Evolutionary conservation across 2,113 vertebrate genomes (phyloP).

Genomic region (Malurus elegans): DNA sequence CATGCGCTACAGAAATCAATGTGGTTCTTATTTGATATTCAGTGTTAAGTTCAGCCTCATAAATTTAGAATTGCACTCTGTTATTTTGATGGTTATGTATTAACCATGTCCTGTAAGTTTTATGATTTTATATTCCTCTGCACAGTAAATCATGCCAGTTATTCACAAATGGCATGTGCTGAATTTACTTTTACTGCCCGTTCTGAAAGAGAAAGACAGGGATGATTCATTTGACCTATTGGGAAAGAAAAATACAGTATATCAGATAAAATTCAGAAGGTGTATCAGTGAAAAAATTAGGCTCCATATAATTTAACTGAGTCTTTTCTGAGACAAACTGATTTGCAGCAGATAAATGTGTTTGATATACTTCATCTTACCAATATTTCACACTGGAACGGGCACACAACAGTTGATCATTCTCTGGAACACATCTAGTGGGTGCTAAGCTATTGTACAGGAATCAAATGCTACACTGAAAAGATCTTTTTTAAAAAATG

Average conservation of each 20-base stretch:
- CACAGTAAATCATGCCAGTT: conserved; percentile 80
- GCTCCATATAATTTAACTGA: conserved; percentile 70
- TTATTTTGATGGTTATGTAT: conserved; percentile 89
- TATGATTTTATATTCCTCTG: conserved; percentile 80
- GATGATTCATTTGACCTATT: conserved; percentile 63
- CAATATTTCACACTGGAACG: conserved; percentile 22
- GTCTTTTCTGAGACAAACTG: conserved; percentile 57
- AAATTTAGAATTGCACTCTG: conserved; percentile 89
- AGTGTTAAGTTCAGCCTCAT: conserved; percentile 83
- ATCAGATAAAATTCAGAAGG: conserved; percentile 66
- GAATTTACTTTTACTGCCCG: conserved; percentile 68
- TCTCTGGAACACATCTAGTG: background rate
- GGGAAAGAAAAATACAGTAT: conserved; percentile 52
- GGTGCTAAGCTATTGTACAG: background rate
- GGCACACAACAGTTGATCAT: conserved; percentile 1
- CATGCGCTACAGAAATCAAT: conserved; percentile 89
- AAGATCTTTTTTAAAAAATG: background rate
- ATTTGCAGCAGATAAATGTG: conserved; percentile 56
- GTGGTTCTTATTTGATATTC: conserved; percentile 86
- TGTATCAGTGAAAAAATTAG: conserved; percentile 61
- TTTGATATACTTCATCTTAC: conserved; percentile 46
- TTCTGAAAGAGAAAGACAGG: conserved; percentile 35
- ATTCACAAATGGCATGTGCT: conserved; percentile 55
- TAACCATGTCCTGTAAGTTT: conserved; percentile 82
- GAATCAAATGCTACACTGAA: conserved; percentile 19